Evolutionary conservation across 1,140 invertebrate genomes (phyloP), one percentile per base, ranked within the genome.

Genomic region (Halotydeus destructor): DNA sequence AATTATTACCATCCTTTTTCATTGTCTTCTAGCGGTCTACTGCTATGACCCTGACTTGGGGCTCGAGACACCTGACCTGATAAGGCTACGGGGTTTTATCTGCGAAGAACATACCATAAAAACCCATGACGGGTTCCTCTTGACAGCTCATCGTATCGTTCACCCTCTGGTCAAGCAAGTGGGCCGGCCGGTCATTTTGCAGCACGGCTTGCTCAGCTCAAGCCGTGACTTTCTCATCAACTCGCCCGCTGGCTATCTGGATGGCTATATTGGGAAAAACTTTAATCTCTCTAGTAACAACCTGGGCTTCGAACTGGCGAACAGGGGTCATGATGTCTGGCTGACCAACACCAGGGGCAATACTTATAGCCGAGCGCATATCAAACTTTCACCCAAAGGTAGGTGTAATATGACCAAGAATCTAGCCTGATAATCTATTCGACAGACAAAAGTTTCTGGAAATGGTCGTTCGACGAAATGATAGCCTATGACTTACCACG

Each of bases 61-160:
- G n/a, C n/a, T n/a, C n/a, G n/a, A n/a, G n/a, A n/a, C n/a, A n/a
- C n/a, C n/a, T n/a, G n/a, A 41, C 8, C 37, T 42, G 9, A 22
- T 42, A n/a, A 19, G 19, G 19, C 43, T 38, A 22, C 37, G 41
- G 6, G 41, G 41, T 16, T 46, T 47, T 27, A 22, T 27, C 9
- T 12, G 14, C 14, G 24, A 46, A 28, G 2, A 5, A 6, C 70
- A 78, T 50, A 49, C 64, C 0, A 60, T 76, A 0, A 51, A 62
- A 12, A 79, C 76, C 0, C 58, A 70, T 28, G 78, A 82, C 53
- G 75, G 75, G 12, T 81, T 76, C 53, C 59, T 79, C 14, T 54
- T 81, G 3, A 70, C 68, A 0, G 36, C 79, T 22, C 76, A 80
- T 50, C 64, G 77, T 31, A 79, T 82, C 49, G 31, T 46, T 3